Conservation (phyloP, 2,113 vertebrate species). For the Tonatia bakeri region DNA sequence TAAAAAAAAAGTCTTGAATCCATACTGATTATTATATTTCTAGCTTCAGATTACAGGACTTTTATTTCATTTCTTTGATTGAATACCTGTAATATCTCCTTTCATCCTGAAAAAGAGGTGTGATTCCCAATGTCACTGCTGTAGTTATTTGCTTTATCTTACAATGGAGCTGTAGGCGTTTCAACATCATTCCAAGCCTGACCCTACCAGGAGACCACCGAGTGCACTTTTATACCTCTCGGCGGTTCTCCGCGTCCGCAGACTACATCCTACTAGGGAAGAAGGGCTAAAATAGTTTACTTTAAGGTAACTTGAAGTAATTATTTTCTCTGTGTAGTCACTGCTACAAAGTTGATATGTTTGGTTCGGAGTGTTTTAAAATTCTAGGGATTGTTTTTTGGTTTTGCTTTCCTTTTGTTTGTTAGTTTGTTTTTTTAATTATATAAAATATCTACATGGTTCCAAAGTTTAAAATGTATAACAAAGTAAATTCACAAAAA, state of each 20-base stretch:
- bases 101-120: not conserved
- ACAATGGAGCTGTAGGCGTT: not conserved
- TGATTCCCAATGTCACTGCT: not conserved
- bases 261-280: not conserved
- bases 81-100: not conserved
- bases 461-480: not conserved
- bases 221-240: not conserved
- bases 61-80: not conserved
- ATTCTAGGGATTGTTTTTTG: not conserved
- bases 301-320: constrained; percentile 3
- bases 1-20: not conserved
- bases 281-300: not conserved
- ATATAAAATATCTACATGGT: not conserved
- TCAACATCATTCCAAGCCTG: not conserved
- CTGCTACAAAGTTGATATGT: not conserved
- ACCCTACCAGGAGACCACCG: not conserved
- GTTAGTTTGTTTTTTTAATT: not conserved
- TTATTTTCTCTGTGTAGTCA: not conserved
- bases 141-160: not conserved
- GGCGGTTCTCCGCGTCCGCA: not conserved
- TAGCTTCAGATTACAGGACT: not conserved
- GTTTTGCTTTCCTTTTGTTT: not conserved
- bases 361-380: not conserved
- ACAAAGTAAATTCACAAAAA: not conserved
- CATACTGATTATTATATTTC: not conserved